Evolutionary conservation across 2,797 vertebrate genomes (phyloP), one percentile per base, ranked within the genome.

Genomic region (Etheostoma nigrum): DNA sequence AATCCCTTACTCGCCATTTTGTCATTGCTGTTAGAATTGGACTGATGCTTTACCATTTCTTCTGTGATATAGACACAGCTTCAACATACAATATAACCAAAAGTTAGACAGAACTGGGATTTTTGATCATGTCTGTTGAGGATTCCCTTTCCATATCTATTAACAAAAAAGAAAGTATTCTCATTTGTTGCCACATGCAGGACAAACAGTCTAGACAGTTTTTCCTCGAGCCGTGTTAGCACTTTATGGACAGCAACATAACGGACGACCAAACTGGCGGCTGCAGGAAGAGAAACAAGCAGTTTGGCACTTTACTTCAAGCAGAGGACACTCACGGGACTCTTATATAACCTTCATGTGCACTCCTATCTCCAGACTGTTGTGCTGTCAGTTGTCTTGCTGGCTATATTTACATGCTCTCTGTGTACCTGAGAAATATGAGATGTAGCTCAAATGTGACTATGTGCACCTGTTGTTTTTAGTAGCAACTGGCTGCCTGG

Each of bases 381-480:
- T 80, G 79, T 81, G 79, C 76, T 74, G 76, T 83, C 79, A 76
- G 57, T 82, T 45, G 69, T 86, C 78, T 83, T 36, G 47, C 86
- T 18, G 60, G 72, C 79, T 90, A 83, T 87, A 84, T 81, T 84
- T 86, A 84, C 78, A 77, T 68, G 74, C 76, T 88, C 76, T 88
- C 62, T 86, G 74, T 86, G 74, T 86, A 75, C 66, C 63, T 82
- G 81, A 79, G 64, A 85, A 86, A 83, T 72, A 69, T 62, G 78
- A 89, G 51, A 82, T 74, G 82, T 89, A 87, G 86, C 90, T 78
- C 76, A 54, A 59, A 52, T 85, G 89, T 91, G 79, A 80, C 74
- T 89, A 74, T 84, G 61, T 88, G 78, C 85, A 89, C 84, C 88
- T 90, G 79, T 84, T 85, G 83, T 84, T 69, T 82, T 72, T 74